Evolutionary conservation across 1,140 invertebrate species (phyloP).

Genomic region (Bombus ignitus): DNA sequence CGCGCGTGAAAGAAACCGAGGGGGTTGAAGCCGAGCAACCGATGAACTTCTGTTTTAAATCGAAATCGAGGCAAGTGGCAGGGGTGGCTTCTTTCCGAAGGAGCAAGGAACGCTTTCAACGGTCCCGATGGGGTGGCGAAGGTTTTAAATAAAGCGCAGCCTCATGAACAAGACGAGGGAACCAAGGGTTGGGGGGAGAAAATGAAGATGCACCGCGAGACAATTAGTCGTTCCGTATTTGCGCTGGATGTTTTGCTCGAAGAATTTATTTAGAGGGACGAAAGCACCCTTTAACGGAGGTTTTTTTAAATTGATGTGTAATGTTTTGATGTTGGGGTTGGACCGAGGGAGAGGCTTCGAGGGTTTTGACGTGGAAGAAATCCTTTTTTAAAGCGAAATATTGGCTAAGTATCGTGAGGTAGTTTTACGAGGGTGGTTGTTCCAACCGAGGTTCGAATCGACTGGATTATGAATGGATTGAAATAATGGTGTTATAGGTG

Average conservation of each 20-base stretch:
- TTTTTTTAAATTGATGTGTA: slow-evolving; percentile 19
- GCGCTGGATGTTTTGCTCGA: not conserved
- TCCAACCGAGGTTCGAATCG: no score
- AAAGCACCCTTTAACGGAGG: not conserved
- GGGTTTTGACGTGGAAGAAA: not conserved
- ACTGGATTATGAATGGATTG: no score
- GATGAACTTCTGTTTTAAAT: slow-evolving; percentile 47
- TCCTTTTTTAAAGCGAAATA: not conserved
- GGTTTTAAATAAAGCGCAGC: slow-evolving; percentile 38
- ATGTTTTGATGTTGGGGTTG: not conserved
- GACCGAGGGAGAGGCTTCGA: not conserved
- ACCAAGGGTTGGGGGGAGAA: not conserved
- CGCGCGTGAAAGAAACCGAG: slow-evolving; percentile 28
- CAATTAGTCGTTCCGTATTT: slow-evolving; percentile 20
- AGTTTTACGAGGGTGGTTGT: no score
- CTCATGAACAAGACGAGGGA: not conserved
- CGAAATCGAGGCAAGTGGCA: slow-evolving; percentile 7
- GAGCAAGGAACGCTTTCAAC: not conserved
- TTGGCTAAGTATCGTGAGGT: not conserved
- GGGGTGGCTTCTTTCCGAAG: not conserved
- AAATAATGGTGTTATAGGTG: no score
- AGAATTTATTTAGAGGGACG: slow-evolving; percentile 10
- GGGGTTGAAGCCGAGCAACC: not conserved
- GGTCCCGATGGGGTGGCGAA: not conserved
- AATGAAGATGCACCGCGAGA: slow-evolving; percentile 7